Percentiles rank a stretch among this genome's conserved stretches.
Conservation (phyloP, 2,113 vertebrate species). For the Columba livia region DNA sequence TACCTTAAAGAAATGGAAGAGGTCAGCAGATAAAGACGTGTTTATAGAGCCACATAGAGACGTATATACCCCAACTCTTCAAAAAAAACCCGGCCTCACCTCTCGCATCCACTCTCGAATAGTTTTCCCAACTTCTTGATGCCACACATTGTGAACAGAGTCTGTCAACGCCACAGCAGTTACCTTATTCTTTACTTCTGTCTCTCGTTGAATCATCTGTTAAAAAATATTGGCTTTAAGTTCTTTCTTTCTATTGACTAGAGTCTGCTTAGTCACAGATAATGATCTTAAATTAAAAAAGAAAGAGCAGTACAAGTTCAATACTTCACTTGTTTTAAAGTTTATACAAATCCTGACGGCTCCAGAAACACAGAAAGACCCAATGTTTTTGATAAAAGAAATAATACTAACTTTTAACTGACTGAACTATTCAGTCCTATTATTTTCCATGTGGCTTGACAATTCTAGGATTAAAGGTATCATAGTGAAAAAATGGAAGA, state of each 20-base stretch:
- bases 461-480: conserved; percentile 76
- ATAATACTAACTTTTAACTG: conserved; percentile 67
- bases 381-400: conserved; percentile 70
- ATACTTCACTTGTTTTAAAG: conserved; percentile 58
- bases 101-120: conserved; percentile 96
- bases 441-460: conserved; percentile 75
- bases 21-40: background rate
- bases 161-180: conserved; percentile 94
- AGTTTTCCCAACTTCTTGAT: conserved; percentile 92
- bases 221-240: conserved; percentile 66
- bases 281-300: conserved; percentile 58
- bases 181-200: conserved; percentile 90
- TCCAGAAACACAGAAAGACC: conserved; percentile 58
- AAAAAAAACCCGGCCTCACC: conserved; percentile 73
- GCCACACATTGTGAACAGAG: conserved; percentile 97
- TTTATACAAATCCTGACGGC: conserved; percentile 38
- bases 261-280: conserved; percentile 66
- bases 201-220: conserved; percentile 97
- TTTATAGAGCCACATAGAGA: background rate
- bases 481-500: conserved; percentile 66
- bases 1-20: background rate
- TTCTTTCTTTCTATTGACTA: conserved; percentile 33
- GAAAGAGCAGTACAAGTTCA: conserved; percentile 37
- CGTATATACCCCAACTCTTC: background rate
- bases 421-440: conserved; percentile 62